Evolutionary conservation across 1,140 invertebrate species (phyloP), one percentile per base, ranked within the genome.

Genomic region (Hyles euphorbiae): DNA sequence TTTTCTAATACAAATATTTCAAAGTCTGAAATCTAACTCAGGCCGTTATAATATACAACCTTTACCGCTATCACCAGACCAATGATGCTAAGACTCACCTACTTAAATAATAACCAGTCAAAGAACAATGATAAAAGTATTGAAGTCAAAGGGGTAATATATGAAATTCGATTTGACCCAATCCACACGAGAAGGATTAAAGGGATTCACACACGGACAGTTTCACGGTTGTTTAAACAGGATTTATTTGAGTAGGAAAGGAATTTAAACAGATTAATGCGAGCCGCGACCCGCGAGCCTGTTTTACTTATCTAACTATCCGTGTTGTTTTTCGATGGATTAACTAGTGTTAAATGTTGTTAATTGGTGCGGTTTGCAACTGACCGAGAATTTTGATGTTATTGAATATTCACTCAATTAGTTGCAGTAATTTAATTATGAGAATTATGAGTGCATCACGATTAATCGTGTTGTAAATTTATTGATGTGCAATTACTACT

Each of bases 211-310:
- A 68, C 63, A 68, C 63, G 63, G 65, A 72, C 69, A 74, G 74
- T 72, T 76, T 68, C 67, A 70, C 65, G 71, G 71, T 63, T 72
- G 70, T 72, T 74, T 72, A 68, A 72, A 70, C 67, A 72, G 74
- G 67, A 73, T 76, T 69, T 73, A 73, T 73, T 70, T 70, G 66
- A 67, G 57, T 53, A 63, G 70, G 60, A 64, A 53, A 48, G 61
- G 63, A 60, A 65, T 73, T 71, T 66, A 70, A 76, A 68, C 65
- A 64, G 73, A 76, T 76, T 73, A 76, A 50, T 57, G 67, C 53
- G 50, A 60, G 63, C 56, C 59, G 58, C 60, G 59, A 53, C 56
- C 63, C 50, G 55, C 56, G 32, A 44, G 56, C 33, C 54, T 61
- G 64, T 54, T 64, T 60, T 68, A 67, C 60, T 59, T 68, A 67